A percentile compares a stretch with the other conserved stretches of the same genome.
Evolutionary conservation across 2,113 vertebrate species (phyloP).

Genomic region (Rhadina sibilatrix): DNA sequence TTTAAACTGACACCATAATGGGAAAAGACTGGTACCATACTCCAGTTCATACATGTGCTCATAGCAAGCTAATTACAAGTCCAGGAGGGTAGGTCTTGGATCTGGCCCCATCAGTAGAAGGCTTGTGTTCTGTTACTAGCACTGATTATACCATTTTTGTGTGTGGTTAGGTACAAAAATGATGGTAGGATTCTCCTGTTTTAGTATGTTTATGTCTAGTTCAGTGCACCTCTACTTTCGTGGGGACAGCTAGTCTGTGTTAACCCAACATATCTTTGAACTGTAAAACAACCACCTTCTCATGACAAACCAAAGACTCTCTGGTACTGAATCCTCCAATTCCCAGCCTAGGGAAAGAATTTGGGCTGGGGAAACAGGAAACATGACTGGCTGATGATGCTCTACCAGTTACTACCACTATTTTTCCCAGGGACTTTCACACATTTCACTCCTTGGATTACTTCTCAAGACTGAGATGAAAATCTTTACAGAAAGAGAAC

Average conservation of each 20-base stretch:
- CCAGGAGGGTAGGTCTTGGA: not conserved
- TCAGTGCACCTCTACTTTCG: not conserved
- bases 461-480: not conserved
- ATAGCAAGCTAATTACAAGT: not conserved
- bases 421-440: not conserved
- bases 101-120: not conserved
- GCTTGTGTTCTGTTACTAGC: not conserved
- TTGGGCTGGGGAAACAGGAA: not conserved
- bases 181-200: not conserved
- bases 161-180: not conserved
- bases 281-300: not conserved
- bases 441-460: not conserved
- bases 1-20: not conserved
- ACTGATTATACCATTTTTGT: not conserved
- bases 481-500: not conserved
- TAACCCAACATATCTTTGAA: fast-evolving
- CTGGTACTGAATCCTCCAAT: not conserved
- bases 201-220: not conserved
- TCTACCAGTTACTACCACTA: not conserved
- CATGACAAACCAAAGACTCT: not conserved
- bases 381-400: not conserved
- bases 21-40: not conserved
- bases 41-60: not conserved
- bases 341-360: not conserved
- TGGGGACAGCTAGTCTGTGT: not conserved